A percentile compares a stretch with the other conserved stretches of the same genome.
These are phyloP conservation scores for Akabosia matsudoensis DNA, from an alignment of 1,140 invertebrate species.

Conservation along the genomic window DNA sequence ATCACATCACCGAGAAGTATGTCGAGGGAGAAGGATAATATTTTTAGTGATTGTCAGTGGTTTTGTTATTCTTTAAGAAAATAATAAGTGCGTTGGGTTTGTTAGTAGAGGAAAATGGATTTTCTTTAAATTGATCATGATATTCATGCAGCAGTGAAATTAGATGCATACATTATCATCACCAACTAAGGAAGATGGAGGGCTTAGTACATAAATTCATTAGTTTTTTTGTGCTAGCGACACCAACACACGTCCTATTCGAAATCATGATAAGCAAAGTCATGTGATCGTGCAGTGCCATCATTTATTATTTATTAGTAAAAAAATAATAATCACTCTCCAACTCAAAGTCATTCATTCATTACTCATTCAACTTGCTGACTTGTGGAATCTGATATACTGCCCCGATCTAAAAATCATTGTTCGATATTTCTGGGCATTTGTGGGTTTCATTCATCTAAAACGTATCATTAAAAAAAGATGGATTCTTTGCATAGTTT, in stretches of 20 bases:
- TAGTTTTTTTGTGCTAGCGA: no score
- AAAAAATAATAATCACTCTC: neutral
- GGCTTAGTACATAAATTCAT: no score
- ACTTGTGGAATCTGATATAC: neutral
- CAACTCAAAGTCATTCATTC: neutral
- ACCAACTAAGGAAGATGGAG: no score
- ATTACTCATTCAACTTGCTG: neutral
- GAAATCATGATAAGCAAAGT: no score
- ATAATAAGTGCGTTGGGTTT: no score
- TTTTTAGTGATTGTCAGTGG: neutral
- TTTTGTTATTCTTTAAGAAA: neutral
- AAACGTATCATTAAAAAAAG: neutral
- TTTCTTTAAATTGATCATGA: neutral
- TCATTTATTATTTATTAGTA: neutral
- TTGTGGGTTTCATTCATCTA: conserved; percentile 8
- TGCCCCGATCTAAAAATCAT: neutral
- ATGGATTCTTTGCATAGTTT: neutral
- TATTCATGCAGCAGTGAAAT: neutral
- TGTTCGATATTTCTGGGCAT: neutral
- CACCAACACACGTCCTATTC: no score
- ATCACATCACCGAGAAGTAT: neutral
- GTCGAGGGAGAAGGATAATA: neutral
- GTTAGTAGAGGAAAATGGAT: neutral
- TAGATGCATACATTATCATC: neutral
- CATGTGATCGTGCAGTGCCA: neutral